These are phyloP conservation scores for Polydrusus pterygomalis DNA, from an alignment of 2,888 invertebrate genomes.

Conservation along the genomic window DNA sequence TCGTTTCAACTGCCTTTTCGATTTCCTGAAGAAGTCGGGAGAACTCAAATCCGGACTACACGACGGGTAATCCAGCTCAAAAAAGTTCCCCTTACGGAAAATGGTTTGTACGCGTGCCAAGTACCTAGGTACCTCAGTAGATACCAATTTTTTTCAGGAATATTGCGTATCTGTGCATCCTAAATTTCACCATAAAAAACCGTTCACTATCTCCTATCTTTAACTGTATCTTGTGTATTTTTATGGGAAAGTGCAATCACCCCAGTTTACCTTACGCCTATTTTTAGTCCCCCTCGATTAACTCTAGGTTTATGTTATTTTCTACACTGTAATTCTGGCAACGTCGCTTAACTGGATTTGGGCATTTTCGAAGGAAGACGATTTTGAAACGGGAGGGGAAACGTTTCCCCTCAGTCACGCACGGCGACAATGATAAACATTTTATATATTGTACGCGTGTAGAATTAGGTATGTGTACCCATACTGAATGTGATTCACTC, in stretches of 20 bases:
- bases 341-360: slow-evolving; percentile 10
- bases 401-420: slow-evolving; percentile 29
- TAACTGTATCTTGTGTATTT: background rate
- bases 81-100: no score
- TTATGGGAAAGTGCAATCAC: background rate
- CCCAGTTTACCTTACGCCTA: background rate
- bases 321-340: slow-evolving; percentile 7
- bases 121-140: no score
- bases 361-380: slow-evolving; percentile 2
- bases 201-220: no score
- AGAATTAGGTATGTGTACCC: no score
- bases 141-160: no score
- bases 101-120: no score
- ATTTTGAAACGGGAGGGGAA: background rate
- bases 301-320: background rate
- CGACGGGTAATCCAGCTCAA: no score
- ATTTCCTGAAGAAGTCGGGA: no score
- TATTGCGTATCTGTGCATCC: no score
- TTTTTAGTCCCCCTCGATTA: background rate
- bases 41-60: no score
- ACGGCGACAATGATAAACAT: slow-evolving; percentile 28
- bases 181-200: no score
- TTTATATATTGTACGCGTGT: background rate
- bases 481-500: background rate
- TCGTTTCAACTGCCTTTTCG: no score